A percentile compares a stretch with the other conserved stretches of the same genome.
Conservation (phyloP, 1,140 invertebrate species). For the Micrasema longulum region DNA sequence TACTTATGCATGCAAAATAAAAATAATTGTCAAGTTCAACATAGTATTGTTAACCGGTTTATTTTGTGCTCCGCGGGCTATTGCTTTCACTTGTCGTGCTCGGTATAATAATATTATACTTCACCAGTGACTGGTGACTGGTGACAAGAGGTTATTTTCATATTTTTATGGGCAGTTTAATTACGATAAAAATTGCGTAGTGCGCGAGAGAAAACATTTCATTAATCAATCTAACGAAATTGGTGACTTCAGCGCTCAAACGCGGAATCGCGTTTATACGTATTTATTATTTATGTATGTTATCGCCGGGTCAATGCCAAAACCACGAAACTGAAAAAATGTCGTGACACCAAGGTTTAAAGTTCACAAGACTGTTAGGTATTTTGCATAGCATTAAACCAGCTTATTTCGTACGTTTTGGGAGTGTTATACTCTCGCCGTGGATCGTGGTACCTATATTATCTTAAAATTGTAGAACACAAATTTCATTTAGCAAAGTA, state of each 20-base stretch:
- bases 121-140: background rate
- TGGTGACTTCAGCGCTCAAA: too few relatives aligned
- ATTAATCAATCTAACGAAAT: conserved; percentile 20
- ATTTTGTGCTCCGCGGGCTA: background rate
- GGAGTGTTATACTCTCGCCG: too few relatives aligned
- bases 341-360: too few relatives aligned
- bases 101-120: conserved; percentile 4
- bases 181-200: conserved; percentile 38
- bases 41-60: conserved; percentile 1
- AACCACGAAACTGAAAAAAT: too few relatives aligned
- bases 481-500: too few relatives aligned
- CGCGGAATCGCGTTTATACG: background rate
- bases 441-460: too few relatives aligned
- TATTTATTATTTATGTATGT: too few relatives aligned
- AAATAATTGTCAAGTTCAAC: conserved; percentile 6
- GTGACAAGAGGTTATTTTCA: conserved; percentile 12
- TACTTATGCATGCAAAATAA: background rate
- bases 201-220: conserved; percentile 43
- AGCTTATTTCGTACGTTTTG: too few relatives aligned
- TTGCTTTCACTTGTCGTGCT: conserved; percentile 30
- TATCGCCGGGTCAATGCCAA: too few relatives aligned
- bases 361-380: too few relatives aligned
- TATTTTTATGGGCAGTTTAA: conserved; percentile 35
- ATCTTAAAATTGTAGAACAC: too few relatives aligned
- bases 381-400: too few relatives aligned